phyloP scores from a whole-genome alignment of 1,140 invertebrate species.

The Radopholus similis region DNA sequence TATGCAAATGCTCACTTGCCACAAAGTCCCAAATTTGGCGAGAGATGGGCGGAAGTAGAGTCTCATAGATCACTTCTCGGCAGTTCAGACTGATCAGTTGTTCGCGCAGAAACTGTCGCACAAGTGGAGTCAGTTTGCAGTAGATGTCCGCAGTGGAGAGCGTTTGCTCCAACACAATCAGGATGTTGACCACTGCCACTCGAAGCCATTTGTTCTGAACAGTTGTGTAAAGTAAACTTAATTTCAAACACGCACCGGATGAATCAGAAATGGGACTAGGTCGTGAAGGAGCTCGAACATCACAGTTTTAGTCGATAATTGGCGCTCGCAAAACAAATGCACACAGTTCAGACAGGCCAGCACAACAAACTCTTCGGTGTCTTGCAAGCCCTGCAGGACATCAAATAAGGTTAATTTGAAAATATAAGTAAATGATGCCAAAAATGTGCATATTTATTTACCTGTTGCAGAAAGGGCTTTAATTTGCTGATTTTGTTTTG shows the following conservation, averaged over 20 bases:
- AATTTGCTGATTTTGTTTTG: constrained; percentile 33
- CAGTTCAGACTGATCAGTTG: constrained; percentile 36
- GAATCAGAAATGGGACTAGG: constrained; percentile 41
- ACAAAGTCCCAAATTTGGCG: constrained; percentile 38
- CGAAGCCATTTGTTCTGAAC: constrained; percentile 45
- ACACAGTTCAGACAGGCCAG: constrained; percentile 32
- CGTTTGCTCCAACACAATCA: constrained; percentile 27
- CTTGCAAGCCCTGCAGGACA: constrained; percentile 38
- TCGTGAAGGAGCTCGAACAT: constrained; percentile 35
- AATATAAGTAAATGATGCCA: background rate
- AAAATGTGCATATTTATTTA: constrained; percentile 17
- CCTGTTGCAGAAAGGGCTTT: constrained; percentile 43
- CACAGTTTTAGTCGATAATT: constrained; percentile 26
- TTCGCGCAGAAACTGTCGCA: constrained; percentile 24
- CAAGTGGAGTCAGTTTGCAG: constrained; percentile 36
- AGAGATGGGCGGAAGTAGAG: constrained; percentile 34
- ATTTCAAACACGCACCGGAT: constrained; percentile 31
- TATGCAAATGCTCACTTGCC: constrained; percentile 21
- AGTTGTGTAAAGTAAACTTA: background rate
- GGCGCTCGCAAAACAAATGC: constrained; percentile 23
- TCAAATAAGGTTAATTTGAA: background rate
- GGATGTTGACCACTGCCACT: constrained; percentile 36
- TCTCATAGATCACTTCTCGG: constrained; percentile 24
- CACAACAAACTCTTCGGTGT: constrained; percentile 43
- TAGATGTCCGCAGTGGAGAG: constrained; percentile 39